These are phyloP conservation scores for Drosophila conformis DNA, from an alignment of 2,888 invertebrate species.

Conservation along the genomic window DNA sequence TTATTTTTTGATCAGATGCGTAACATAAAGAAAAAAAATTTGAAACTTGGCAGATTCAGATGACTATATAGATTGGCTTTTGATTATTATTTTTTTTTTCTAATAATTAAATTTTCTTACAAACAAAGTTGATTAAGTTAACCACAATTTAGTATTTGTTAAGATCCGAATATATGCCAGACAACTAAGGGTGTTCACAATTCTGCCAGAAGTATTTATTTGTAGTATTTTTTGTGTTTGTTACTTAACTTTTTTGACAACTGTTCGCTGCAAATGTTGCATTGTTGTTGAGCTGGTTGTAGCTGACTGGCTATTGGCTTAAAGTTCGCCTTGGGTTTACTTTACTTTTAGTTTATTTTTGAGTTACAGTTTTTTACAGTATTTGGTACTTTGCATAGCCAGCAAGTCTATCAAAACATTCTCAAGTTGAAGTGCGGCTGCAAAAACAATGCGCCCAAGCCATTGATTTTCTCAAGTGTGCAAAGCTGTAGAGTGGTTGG, in stretches of 20 bases:
- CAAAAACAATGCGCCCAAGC: slow-evolving; percentile 64
- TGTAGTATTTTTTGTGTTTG: slow-evolving; percentile 21
- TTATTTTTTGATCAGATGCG: background rate
- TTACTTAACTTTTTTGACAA: slow-evolving; percentile 59
- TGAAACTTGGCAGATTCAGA: too few species aligned
- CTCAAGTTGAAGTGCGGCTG: slow-evolving; percentile 78
- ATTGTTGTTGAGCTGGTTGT: slow-evolving; percentile 42
- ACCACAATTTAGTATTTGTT: background rate
- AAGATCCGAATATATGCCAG: too few species aligned
- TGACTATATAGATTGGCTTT: background rate
- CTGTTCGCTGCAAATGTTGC: slow-evolving; percentile 46
- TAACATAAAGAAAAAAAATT: background rate
- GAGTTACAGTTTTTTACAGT: slow-evolving; percentile 1
- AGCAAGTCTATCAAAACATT: slow-evolving; percentile 79
- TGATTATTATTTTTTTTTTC: background rate
- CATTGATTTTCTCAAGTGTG: slow-evolving; percentile 71
- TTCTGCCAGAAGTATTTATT: background rate
- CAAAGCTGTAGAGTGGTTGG: background rate
- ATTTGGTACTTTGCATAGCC: slow-evolving; percentile 62
- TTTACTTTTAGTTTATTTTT: slow-evolving; percentile 25
- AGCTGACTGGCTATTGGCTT: slow-evolving; percentile 68
- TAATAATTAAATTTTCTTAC: background rate
- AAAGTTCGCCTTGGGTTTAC: slow-evolving; percentile 55
- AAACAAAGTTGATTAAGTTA: background rate
- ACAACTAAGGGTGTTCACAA: slow-evolving; percentile 1